Evolutionary conservation across 2,888 invertebrate genomes (phyloP), one percentile per base, ranked within the genome.

Genomic region (Melieria omissa): DNA sequence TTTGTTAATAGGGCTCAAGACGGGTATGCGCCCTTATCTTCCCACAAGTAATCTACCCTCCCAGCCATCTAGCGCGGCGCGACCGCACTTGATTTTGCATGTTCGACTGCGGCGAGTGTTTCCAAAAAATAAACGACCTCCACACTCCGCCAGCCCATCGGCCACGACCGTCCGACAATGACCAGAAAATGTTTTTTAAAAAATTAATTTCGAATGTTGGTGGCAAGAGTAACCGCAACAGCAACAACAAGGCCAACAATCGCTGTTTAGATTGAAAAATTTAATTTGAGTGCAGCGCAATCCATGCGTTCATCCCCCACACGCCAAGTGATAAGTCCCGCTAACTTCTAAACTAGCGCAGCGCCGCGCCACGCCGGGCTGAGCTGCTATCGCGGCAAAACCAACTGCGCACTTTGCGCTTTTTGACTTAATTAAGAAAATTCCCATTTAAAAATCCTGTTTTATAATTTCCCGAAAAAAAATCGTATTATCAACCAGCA

Each of bases 401-500:
- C 16, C 46, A 46, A 45, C 29, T 67, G 60, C 52, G 7, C 42
- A 42, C 44, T 42, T 42, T 52, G 61, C 68, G 45, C 45, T 52
- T 47, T 61, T 68, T 52, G 52, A 61, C 52, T 29, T 68, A 68
- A 54, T 68, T 54, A 68, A 62, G 54, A 68, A 62, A 61, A 52
- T 52, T 44, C 29, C 12, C 61, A 61, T 62, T 68, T 68, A 68
- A 52, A 61, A 45, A 61, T 58, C 61, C 61, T 61, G 44, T 61
- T 68, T 61, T 60, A 66, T 47, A 58, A 58, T 68, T 68, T 54
- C 54, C 16, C 52, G n/a, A 52, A 61, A 68, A 68, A 49, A 54
- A 68, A 68, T 68, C 68, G 44, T 60, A 61, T 61, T 68, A 68
- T 7, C 54, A 68, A 61, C 49, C 60, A n/a, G 45, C 12, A 65